These are phyloP conservation scores for Motacilla tschutschensis DNA, from an alignment of 2,113 vertebrate species.

Conservation along the genomic window DNA sequence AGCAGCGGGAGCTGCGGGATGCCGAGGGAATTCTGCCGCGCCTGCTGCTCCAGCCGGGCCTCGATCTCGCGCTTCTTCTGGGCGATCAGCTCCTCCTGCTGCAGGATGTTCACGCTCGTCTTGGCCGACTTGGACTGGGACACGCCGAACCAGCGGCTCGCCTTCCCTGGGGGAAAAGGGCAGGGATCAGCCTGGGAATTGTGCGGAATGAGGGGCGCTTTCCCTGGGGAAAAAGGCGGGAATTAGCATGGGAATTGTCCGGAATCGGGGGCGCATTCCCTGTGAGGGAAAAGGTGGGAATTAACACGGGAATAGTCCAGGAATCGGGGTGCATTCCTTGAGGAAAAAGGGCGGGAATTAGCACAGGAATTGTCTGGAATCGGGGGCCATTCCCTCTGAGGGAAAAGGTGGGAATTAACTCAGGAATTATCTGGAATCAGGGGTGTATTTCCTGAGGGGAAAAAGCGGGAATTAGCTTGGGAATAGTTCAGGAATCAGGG, in stretches of 20 bases:
- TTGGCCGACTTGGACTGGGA: slow-evolving; percentile 82
- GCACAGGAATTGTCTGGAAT: rapidly evolving
- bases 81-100: slow-evolving; percentile 93
- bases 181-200: rapidly evolving
- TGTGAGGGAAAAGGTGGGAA: neutral
- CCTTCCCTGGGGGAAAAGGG: slow-evolving; percentile 67
- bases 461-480: rapidly evolving
- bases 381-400: slow-evolving; percentile 66
- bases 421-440: too few relatives aligned
- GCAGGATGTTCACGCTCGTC: slow-evolving; percentile 86
- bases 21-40: slow-evolving; percentile 69
- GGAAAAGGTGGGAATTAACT: neutral
- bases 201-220: rapidly evolving
- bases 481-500: too few relatives aligned
- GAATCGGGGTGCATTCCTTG: too few relatives aligned
- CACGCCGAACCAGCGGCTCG: slow-evolving; percentile 81
- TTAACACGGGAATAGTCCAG: too few relatives aligned
- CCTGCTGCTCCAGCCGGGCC: slow-evolving; percentile 86
- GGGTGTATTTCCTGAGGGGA: slow-evolving; percentile 60
- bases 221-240: slow-evolving; percentile 33
- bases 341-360: rapidly evolving
- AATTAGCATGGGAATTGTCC: rapidly evolving
- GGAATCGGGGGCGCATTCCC: slow-evolving; percentile 53
- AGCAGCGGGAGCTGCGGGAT: slow-evolving; percentile 67
- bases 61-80: slow-evolving; percentile 96